Conservation (phyloP, 2,797 vertebrate species). For the Tokudaia tokunoshimensis region DNA sequence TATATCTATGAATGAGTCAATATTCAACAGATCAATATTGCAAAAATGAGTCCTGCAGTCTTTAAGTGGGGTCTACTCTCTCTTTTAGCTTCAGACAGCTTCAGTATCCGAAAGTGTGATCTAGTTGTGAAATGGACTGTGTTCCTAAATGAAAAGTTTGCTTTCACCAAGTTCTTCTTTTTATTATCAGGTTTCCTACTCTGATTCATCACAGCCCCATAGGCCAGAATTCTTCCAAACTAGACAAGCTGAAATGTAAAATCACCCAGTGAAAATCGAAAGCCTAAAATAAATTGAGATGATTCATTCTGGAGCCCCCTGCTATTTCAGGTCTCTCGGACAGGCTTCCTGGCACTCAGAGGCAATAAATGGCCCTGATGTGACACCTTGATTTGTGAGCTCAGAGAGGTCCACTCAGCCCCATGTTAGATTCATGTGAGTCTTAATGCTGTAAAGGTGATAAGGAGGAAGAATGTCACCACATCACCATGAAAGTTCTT, state of each 20-base stretch:
- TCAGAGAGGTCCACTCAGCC: constrained; percentile 52
- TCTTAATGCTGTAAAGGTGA: constrained; percentile 10
- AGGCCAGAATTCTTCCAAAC: constrained; percentile 22
- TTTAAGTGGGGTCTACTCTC: not conserved
- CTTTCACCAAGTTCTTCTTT: not conserved
- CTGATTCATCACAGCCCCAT: constrained; percentile 47
- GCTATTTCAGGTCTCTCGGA: constrained; percentile 66
- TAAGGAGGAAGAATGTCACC: not conserved
- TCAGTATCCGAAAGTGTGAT: not conserved
- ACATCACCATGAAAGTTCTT: constrained; percentile 1
- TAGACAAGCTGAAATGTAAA: constrained; percentile 77
- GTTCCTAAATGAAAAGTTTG: constrained; percentile 55
- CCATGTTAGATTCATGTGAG: not conserved
- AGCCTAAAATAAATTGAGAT: constrained; percentile 82
- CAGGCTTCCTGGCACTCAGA: constrained; percentile 58
- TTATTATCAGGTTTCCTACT: constrained; percentile 55
- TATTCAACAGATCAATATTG: not conserved
- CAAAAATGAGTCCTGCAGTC: not conserved
- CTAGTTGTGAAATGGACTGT: not conserved
- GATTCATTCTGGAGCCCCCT: constrained; percentile 82
- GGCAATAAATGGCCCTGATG: constrained; percentile 76
- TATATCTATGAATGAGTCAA: not conserved
- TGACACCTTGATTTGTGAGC: constrained; percentile 72
- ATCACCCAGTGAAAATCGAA: constrained; percentile 66
- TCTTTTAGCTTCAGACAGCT: not conserved